Base-by-base conservation (phyloP, 2,888 invertebrate species). In the Hoplodrina blanda region DNA sequence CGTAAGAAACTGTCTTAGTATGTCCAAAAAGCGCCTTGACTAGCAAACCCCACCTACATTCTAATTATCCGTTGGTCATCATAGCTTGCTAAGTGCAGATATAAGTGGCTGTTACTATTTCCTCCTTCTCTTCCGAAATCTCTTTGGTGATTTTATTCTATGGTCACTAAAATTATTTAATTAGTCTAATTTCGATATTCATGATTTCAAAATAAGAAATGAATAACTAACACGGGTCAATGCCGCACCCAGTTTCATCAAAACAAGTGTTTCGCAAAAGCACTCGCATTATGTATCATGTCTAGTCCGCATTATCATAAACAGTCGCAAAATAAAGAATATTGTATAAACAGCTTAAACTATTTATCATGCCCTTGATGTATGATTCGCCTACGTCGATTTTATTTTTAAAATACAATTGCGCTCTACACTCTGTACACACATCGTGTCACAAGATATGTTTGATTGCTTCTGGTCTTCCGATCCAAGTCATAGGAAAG, bases 341-440 rank as follows among this genome's bases (percentile, higher is more conserved):
- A 63, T 69, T 62, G 60, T 78, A 66, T 54, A 66, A 71, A 67
- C 76, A 76, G 59, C 68, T 73, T 73, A 49, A 69, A 69, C 64
- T 66, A 55, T 66, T 59, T 68, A 55, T 20, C 62, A 8, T 65
- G 84, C 77, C 82, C 84, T 84, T 84, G 73, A 63, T 73, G 54
- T 50, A 56, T 25, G 64, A 50, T 30, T 64, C 83, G 63, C 78
- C 77, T 73, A 84, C 82, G 65, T 60, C 41, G 25, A 65, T n/a
- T 69, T 73, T 82, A 83, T 83, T 83, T 78, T 76, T 75, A 72
- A 55, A 72, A 69, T 71, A 80, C 74, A 83, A 84, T 78, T 78
- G 82, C 77, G 75, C 20, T 67, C 57, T 57, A 66, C 50, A 49
- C 15, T 25, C 37, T 13, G 41, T 10, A 44, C 44, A 53, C 63